Evolutionary conservation across 2,888 invertebrate genomes (phyloP).

Genomic region (Sussaba pulchella): DNA sequence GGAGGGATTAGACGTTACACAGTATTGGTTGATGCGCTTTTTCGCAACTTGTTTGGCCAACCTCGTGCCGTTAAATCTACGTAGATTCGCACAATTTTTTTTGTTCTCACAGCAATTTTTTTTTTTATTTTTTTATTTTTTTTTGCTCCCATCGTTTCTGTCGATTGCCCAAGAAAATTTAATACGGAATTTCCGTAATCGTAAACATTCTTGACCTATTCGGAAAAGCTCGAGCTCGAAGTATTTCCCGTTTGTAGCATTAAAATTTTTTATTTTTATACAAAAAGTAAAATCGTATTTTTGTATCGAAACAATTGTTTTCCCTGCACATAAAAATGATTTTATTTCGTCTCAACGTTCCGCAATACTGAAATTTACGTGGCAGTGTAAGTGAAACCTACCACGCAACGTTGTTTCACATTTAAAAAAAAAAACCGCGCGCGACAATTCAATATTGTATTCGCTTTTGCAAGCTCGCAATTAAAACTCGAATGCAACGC

Average conservation of each 20-base stretch:
- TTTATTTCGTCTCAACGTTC: slow-evolving; percentile 46
- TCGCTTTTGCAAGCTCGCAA: background rate
- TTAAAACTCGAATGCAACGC: slow-evolving; percentile 9
- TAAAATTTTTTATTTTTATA: slow-evolving; percentile 6
- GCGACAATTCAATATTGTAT: no score
- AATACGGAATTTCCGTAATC: slow-evolving; percentile 7
- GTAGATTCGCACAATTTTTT: slow-evolving; percentile 22
- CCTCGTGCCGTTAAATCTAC: slow-evolving; percentile 27
- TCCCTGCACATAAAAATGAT: no score
- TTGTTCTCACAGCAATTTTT: slow-evolving; percentile 12
- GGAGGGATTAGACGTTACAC: slow-evolving; percentile 80
- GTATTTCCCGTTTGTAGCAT: slow-evolving; percentile 17
- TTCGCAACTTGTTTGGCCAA: slow-evolving; percentile 47
- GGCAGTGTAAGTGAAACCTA: slow-evolving; percentile 49
- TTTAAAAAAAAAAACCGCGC: no score
- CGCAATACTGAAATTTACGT: slow-evolving; percentile 61
- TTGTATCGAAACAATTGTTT: no score
- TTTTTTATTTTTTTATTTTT: background rate
- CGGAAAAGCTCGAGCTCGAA: slow-evolving; percentile 50
- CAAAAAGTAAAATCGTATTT: no score
- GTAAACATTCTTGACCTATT: slow-evolving; percentile 16
- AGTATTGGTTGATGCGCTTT: slow-evolving; percentile 70
- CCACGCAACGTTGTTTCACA: slow-evolving; percentile 22
- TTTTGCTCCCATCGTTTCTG: background rate
- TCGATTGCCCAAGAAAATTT: background rate